Evolutionary conservation across 2,888 invertebrate species (phyloP).

Genomic region (Conops quadrifasciatus): DNA sequence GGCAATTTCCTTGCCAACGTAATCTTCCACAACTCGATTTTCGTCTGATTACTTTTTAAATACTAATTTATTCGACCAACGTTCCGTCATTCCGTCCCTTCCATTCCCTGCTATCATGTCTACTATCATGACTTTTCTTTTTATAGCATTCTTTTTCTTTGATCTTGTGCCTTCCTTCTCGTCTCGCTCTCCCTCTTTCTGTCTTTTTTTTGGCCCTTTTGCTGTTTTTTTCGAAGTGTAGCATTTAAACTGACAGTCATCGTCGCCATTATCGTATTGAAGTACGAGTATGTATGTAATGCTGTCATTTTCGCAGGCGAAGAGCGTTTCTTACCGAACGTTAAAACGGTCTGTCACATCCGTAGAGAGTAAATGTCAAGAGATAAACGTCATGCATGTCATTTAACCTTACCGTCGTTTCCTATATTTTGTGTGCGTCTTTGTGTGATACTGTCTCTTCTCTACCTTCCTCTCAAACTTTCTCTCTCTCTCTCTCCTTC

Average conservation of each 20-base stretch:
- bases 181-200: not conserved
- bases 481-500: not conserved
- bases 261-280: not conserved
- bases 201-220: not conserved
- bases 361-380: conserved; percentile 20
- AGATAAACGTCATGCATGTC: conserved; percentile 35
- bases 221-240: not conserved
- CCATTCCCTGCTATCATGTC: not conserved
- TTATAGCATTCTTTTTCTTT: not conserved
- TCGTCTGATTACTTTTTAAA: conserved; percentile 29
- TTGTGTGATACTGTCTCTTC: not conserved
- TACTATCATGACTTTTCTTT: not conserved
- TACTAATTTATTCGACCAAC: conserved; percentile 30
- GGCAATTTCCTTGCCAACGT: too few species aligned
- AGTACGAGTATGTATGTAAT: conserved; percentile 7
- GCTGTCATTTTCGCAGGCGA: not conserved
- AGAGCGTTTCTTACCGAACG: too few species aligned
- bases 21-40: conserved; percentile 24
- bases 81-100: not conserved
- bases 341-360: too few species aligned
- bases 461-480: not conserved
- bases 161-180: not conserved
- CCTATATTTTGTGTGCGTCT: not conserved
- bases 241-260: conserved; percentile 15
- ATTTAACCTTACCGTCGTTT: conserved; percentile 8